Conservation (phyloP, 2,888 invertebrate genomes). For the Rotaria macrura region DNA sequence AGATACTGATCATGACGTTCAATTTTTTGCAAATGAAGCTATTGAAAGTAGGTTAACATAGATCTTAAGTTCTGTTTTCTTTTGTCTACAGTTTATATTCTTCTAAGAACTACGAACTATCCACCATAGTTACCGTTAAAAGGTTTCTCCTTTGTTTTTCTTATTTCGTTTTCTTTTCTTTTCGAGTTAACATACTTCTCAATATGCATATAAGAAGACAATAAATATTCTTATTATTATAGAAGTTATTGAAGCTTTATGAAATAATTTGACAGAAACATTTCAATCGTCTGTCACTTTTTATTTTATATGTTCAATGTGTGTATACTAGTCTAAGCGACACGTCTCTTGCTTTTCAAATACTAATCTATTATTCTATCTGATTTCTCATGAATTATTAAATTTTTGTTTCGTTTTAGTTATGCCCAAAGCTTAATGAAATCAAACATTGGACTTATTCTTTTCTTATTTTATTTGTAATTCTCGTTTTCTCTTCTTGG, state of each 20-base stretch:
- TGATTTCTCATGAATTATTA: background rate
- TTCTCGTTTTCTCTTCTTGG: background rate
- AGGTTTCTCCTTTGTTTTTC: too few species aligned
- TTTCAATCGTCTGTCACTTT: background rate
- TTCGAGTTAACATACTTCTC: too few species aligned
- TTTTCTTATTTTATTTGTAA: background rate
- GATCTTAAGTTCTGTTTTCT: too few species aligned
- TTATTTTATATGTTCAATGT: background rate
- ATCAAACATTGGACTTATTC: background rate
- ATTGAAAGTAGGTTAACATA: slow-evolving; percentile 38
- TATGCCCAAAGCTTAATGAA: background rate
- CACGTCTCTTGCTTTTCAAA: background rate
- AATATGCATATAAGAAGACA: too few species aligned
- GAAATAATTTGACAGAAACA: background rate
- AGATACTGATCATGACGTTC: slow-evolving; percentile 88
- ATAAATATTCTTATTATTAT: background rate
- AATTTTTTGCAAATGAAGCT: slow-evolving; percentile 94
- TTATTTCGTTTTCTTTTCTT: too few species aligned
- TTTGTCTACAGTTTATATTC: too few species aligned
- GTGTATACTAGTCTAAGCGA: background rate
- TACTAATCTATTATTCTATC: background rate
- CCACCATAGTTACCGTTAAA: background rate
- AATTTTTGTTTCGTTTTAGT: background rate
- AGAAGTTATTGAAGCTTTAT: slow-evolving; percentile 16
- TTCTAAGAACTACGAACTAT: background rate